phyloP scores from a whole-genome alignment of 2,888 invertebrate species.

The Prosopocoilus inquinatus region DNA sequence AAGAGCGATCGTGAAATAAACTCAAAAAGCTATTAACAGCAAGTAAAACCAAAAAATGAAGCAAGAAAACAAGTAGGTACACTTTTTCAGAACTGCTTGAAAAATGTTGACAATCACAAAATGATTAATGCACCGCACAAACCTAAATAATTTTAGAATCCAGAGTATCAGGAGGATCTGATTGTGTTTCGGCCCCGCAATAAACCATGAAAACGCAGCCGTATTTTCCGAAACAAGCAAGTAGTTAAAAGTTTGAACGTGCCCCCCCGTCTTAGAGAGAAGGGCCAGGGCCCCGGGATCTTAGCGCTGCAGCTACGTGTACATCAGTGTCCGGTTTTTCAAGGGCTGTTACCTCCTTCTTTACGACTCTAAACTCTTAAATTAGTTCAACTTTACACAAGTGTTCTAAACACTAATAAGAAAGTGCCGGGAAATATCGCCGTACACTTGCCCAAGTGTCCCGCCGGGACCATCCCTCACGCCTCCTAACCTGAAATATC shows the following conservation, averaged over 20 bases:
- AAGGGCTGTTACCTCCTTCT: conserved; percentile 50
- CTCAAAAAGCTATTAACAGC: too few species aligned
- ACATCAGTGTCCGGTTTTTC: conserved; percentile 35
- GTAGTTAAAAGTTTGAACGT: conserved; percentile 19
- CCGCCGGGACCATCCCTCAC: conserved; percentile 45
- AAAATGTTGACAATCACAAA: too few species aligned
- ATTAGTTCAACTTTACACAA: conserved; percentile 51
- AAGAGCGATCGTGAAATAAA: too few species aligned
- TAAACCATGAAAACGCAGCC: conserved; percentile 9
- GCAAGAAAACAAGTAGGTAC: too few species aligned
- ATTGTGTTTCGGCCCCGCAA: neutral
- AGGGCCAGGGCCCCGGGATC: conserved; percentile 1
- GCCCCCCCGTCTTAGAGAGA: conserved; percentile 1
- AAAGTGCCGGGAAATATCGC: conserved; percentile 47
- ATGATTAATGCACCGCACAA: too few species aligned
- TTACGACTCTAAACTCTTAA: conserved; percentile 50
- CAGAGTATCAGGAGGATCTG: too few species aligned
- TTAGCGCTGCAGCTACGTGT: conserved; percentile 17
- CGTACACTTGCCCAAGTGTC: conserved; percentile 43
- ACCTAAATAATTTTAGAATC: too few species aligned
- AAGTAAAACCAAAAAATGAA: too few species aligned
- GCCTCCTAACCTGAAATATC: conserved; percentile 37
- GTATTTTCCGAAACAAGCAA: conserved; percentile 18
- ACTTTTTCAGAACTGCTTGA: too few species aligned
- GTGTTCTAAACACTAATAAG: conserved; percentile 51